Base-by-base conservation (phyloP, 2,113 vertebrate genomes). In the Ceyx margarethae region DNA sequence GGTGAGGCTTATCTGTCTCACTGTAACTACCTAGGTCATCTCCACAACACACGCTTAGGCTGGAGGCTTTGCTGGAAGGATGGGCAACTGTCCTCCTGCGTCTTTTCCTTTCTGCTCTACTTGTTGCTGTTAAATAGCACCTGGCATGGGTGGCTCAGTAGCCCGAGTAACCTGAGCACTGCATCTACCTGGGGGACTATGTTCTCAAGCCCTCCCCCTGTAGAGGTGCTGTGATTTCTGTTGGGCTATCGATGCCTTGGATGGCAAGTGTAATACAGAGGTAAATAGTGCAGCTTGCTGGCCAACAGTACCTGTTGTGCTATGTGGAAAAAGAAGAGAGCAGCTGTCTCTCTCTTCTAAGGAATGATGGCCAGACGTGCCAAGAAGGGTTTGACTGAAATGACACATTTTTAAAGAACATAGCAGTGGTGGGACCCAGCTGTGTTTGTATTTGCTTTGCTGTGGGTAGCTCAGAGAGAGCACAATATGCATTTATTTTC, bases 401-500 rank as follows among this genome's bases (percentile, higher is more conserved):
- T 51, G 4, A 61, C 29, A 8, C 1, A 3, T 51, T 83, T 81
- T 79, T 43, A 78, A 90, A 53, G 57, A 74, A 48, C 8, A 90
- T 74, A 95, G 57, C 57, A 45, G 4, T 16, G 53, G 71, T 60
- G 72, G 81, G 62, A 84, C 35, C 77, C 61, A 72, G 9, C 84
- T 87, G 66, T 92, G 87, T 57, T 62, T 11, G 0, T 86, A 80
- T 90, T 94, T 60, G 40, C 66, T 94, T 89, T 81, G 78, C 86
- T 29, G 65, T 58, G 40, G 51, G 35, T 51, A 72, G 74, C 77
- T 93, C 61, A n/a, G 68, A 35, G 43, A 81, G 64, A 37, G 33
- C 0, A 0, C 56, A 89, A 74, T 89, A 67, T 33, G 57, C 69
- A 72, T 89, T 88, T 91, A 67, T 93, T 90, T 92, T 78, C 77